These are phyloP conservation scores for Pangasius macronema DNA, from an alignment of 2,797 vertebrate species.

Conservation along the genomic window DNA sequence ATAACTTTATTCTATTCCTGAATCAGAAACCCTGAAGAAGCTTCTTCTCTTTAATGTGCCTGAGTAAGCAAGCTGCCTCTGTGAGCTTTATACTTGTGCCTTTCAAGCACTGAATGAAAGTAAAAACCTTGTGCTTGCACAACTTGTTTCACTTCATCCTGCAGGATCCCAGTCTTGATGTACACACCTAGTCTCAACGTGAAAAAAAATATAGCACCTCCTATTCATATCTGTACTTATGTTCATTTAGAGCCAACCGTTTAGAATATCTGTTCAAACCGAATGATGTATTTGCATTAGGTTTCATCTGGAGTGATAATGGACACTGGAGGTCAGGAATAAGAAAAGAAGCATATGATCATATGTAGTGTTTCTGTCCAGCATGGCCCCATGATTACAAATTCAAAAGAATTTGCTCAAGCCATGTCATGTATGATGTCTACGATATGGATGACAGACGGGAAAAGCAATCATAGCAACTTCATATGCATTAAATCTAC, in stretches of 20 bases:
- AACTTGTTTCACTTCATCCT: background rate
- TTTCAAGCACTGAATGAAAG: background rate
- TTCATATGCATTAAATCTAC: background rate
- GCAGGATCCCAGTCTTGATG: background rate
- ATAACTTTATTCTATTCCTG: background rate
- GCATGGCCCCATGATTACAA: background rate
- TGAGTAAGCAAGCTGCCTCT: background rate
- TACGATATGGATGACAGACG: background rate
- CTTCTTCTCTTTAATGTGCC: background rate
- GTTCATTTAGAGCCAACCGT: background rate
- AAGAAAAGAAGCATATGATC: background rate
- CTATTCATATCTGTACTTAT: background rate
- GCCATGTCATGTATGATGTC: background rate
- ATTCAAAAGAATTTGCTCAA: background rate
- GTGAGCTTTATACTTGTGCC: background rate
- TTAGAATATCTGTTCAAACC: background rate
- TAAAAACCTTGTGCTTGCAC: background rate
- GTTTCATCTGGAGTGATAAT: background rate
- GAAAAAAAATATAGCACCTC: background rate
- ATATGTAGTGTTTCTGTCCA: background rate
- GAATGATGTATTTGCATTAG: background rate
- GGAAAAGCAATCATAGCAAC: too few species aligned
- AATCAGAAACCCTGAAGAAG: background rate
- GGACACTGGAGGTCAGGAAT: background rate
- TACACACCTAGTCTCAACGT: background rate